phyloP scores from a whole-genome alignment of 2,888 invertebrate genomes.

The Eumacrocentrus americanus region DNA sequence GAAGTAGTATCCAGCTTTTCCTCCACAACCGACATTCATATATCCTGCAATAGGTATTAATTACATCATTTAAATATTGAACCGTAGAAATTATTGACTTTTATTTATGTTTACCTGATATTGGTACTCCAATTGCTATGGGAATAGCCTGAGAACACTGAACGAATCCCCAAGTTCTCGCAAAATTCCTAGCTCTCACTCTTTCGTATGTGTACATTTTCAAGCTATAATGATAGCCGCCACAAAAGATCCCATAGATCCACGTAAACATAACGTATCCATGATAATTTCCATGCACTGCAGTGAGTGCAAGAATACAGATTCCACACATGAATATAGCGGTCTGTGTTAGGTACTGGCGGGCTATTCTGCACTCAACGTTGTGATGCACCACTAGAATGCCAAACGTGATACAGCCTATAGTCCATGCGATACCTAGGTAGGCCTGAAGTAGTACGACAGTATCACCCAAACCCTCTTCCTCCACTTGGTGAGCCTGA shows the following conservation, averaged over 20 bases:
- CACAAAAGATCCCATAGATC: constrained; percentile 85
- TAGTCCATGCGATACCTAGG: constrained; percentile 81
- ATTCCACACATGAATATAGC: constrained; percentile 80
- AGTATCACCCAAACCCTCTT: constrained; percentile 73
- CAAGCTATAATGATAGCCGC: constrained; percentile 85
- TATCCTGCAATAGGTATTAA: constrained; percentile 69
- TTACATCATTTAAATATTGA: background rate
- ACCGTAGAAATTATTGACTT: background rate
- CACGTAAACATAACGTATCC: constrained; percentile 82
- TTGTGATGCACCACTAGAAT: constrained; percentile 82
- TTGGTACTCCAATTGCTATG: constrained; percentile 81
- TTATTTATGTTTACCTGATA: constrained; percentile 69
- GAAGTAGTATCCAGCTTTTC: constrained; percentile 83
- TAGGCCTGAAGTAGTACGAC: constrained; percentile 74
- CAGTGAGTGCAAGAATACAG: constrained; percentile 77
- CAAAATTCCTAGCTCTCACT: constrained; percentile 83
- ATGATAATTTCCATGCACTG: constrained; percentile 76
- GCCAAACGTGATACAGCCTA: constrained; percentile 82
- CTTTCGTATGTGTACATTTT: constrained; percentile 91
- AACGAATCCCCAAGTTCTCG: constrained; percentile 87
- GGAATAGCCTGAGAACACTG: constrained; percentile 88
- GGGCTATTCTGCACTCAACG: constrained; percentile 82
- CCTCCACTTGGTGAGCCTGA: constrained; percentile 77
- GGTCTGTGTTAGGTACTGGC: constrained; percentile 84
- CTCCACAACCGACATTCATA: constrained; percentile 78